These are phyloP conservation scores for Urocitellus parryii DNA, from an alignment of 2,113 vertebrate genomes.

Conservation along the genomic window DNA sequence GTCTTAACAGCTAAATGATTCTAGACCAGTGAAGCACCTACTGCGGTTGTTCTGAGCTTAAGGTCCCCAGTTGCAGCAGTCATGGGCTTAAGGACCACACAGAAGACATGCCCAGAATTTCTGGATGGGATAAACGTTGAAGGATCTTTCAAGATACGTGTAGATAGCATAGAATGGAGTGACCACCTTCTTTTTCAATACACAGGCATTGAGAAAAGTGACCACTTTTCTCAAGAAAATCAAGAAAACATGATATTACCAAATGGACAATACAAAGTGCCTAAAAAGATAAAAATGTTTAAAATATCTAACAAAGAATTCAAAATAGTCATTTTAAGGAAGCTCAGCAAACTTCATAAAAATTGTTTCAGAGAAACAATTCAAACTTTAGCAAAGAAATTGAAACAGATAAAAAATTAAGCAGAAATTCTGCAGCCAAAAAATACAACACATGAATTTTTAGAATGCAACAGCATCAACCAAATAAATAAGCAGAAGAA, in stretches of 20 bases:
- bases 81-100: neutral
- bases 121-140: no score
- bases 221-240: neutral
- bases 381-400: neutral
- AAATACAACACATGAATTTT: neutral
- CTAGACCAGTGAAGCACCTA: neutral
- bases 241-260: neutral
- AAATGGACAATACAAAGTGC: neutral
- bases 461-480: neutral
- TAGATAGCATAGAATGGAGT: neutral
- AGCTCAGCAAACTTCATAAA: neutral
- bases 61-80: neutral
- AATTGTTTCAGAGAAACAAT: neutral
- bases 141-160: neutral
- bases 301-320: neutral
- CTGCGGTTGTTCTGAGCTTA: no score
- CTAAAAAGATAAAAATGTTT: neutral
- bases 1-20: neutral
- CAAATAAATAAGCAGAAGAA: neutral
- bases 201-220: neutral
- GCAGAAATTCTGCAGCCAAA: neutral
- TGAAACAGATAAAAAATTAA: neutral
- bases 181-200: neutral
- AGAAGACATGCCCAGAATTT: neutral
- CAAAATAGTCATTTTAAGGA: neutral